A percentile compares a stretch with the other conserved stretches of the same genome.
Conservation (phyloP, 2,797 vertebrate species). For the Muscicapa comitata region DNA sequence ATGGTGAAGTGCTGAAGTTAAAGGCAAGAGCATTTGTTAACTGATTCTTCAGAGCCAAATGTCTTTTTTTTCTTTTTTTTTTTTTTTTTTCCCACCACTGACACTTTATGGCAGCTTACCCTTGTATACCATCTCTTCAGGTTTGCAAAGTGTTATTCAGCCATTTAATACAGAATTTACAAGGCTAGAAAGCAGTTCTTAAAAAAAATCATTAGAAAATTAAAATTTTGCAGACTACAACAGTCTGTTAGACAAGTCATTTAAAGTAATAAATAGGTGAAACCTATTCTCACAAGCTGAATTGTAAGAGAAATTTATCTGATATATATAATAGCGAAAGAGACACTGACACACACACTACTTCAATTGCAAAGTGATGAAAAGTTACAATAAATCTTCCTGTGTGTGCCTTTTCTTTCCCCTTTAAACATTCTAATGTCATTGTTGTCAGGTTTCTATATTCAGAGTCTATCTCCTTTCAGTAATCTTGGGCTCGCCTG, state of each 20-base stretch:
- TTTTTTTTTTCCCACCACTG: accelerated
- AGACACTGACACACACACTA: background rate
- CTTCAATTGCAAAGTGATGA: background rate
- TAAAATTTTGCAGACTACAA: background rate
- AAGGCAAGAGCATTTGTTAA: background rate
- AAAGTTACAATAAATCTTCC: constrained; percentile 13
- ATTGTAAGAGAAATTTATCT: background rate
- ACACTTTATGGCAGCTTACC: background rate
- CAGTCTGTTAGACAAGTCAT: background rate
- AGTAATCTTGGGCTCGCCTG: constrained; percentile 35
- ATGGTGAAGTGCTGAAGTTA: background rate
- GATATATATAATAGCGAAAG: background rate
- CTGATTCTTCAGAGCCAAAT: background rate
- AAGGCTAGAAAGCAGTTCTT: background rate
- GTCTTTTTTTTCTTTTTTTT: accelerated
- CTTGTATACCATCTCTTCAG: background rate
- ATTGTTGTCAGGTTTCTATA: constrained; percentile 42
- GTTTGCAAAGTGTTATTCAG: background rate
- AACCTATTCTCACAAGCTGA: background rate
- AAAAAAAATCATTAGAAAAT: background rate
- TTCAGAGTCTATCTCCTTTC: constrained; percentile 43
- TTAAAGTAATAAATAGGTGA: background rate
- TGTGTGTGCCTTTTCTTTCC: background rate
- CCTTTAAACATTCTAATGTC: constrained; percentile 13
- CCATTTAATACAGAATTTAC: background rate